Percentiles rank a stretch among this genome's conserved stretches.
These are phyloP conservation scores for Pollenia amentaria DNA, from an alignment of 2,888 invertebrate genomes.

Conservation along the genomic window DNA sequence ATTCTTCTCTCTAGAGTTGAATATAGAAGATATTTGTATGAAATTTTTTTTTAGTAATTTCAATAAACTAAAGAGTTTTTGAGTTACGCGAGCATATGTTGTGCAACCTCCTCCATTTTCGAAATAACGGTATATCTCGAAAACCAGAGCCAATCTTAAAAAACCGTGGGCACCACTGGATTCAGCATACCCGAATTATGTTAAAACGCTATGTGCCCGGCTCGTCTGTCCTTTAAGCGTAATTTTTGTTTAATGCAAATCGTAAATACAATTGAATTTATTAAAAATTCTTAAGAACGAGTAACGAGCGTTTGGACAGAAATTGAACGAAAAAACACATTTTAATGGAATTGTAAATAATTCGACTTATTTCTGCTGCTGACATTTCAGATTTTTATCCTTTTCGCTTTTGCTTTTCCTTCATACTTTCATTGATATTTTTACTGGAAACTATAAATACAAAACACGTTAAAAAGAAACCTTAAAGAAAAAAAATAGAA, in stretches of 20 bases:
- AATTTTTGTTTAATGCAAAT: background rate
- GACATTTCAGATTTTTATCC: conserved; percentile 72
- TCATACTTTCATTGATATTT: background rate
- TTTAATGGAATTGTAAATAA: conserved; percentile 67
- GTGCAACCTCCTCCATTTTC: too few species aligned
- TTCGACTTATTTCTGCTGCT: conserved; percentile 71
- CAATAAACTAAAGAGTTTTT: too few species aligned
- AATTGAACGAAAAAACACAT: conserved; percentile 27
- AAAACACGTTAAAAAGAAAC: background rate
- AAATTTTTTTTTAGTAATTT: too few species aligned
- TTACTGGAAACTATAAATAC: background rate
- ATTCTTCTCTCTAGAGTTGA: too few species aligned
- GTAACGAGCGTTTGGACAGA: background rate
- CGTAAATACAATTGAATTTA: background rate
- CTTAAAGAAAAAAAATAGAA: background rate
- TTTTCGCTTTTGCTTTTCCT: conserved; percentile 7
- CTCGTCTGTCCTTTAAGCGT: background rate
- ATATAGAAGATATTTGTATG: too few species aligned
- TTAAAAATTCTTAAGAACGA: background rate
- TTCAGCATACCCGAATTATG: too few species aligned
- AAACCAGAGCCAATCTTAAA: too few species aligned
- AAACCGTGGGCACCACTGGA: too few species aligned
- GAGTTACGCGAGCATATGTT: too few species aligned
- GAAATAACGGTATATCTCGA: too few species aligned
- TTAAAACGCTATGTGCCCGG: too few species aligned